Percentiles rank a stretch among this genome's conserved stretches.
These are phyloP conservation scores for Dinothrombium tinctorium DNA, from an alignment of 1,140 invertebrate genomes.

Conservation along the genomic window DNA sequence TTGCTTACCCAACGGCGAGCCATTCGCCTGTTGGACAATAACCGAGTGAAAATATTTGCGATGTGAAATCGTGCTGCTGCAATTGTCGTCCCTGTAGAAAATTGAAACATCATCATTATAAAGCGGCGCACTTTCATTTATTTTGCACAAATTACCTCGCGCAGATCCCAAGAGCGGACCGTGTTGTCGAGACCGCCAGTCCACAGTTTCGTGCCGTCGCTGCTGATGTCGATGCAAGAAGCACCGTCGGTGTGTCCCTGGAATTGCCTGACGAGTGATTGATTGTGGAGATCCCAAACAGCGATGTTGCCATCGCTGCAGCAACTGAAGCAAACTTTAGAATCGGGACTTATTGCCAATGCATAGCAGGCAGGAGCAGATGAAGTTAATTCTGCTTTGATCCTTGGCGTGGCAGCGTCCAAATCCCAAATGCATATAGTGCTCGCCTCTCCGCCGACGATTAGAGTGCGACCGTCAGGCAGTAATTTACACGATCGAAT, in stretches of 20 bases:
- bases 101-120: background rate
- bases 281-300: constrained; percentile 83
- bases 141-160: constrained; percentile 28
- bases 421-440: constrained; percentile 86
- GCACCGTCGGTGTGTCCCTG: constrained; percentile 93
- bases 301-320: constrained; percentile 87
- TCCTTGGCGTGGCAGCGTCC: constrained; percentile 40
- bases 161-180: constrained; percentile 83
- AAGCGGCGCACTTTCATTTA: background rate
- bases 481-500: constrained; percentile 86
- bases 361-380: constrained; percentile 92
- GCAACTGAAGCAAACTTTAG: constrained; percentile 85
- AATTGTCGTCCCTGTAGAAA: constrained; percentile 42
- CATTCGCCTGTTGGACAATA: constrained; percentile 46
- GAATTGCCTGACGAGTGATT: constrained; percentile 75
- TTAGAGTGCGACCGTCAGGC: constrained; percentile 80
- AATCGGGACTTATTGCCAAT: constrained; percentile 85
- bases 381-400: constrained; percentile 72
- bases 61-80: constrained; percentile 82
- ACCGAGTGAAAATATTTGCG: constrained; percentile 86
- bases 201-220: constrained; percentile 82
- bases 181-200: constrained; percentile 91
- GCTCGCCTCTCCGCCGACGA: constrained; percentile 87
- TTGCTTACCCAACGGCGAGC: constrained; percentile 3
- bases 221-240: constrained; percentile 88